Evolutionary conservation across 2,113 vertebrate genomes (phyloP).

Genomic region (Condylura cristata): DNA sequence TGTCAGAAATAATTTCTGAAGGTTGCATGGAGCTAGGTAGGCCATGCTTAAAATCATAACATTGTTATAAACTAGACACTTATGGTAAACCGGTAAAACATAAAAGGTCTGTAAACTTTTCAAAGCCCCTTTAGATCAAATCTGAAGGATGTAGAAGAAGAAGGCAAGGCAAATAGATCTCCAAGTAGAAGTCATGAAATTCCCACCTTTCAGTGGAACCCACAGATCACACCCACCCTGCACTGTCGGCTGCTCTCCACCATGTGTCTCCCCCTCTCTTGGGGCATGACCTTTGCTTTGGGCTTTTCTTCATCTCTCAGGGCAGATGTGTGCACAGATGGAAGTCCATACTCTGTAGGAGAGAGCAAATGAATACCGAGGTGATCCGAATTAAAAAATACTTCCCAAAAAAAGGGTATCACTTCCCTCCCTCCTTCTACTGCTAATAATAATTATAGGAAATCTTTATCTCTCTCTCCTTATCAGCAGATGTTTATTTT

Average conservation of each 20-base stretch:
- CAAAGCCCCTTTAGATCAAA: constrained; percentile 65
- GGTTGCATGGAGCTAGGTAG: neutral
- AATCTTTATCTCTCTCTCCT: neutral
- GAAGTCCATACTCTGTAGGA: neutral
- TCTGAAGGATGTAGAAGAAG: constrained; percentile 20
- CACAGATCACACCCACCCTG: accelerated
- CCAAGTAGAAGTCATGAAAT: accelerated
- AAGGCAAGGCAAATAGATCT: neutral
- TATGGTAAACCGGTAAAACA: constrained; percentile 72
- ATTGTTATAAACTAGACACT: constrained; percentile 79
- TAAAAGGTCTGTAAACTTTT: constrained; percentile 65
- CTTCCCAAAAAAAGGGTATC: neutral
- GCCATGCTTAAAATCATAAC: constrained; percentile 76
- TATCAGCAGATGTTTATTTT: neutral
- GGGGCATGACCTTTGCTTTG: neutral
- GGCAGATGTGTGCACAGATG: neutral
- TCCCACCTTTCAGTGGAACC: neutral
- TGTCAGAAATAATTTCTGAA: constrained; percentile 57
- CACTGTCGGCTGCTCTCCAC: neutral
- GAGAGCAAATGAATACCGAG: neutral
- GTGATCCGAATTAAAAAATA: neutral
- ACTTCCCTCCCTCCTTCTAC: neutral
- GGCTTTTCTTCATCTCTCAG: neutral
- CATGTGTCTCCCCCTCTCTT: neutral
- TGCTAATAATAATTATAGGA: neutral